Evolutionary conservation across 2,888 invertebrate species (phyloP).

Genomic region (Drosophila phalerata): DNA sequence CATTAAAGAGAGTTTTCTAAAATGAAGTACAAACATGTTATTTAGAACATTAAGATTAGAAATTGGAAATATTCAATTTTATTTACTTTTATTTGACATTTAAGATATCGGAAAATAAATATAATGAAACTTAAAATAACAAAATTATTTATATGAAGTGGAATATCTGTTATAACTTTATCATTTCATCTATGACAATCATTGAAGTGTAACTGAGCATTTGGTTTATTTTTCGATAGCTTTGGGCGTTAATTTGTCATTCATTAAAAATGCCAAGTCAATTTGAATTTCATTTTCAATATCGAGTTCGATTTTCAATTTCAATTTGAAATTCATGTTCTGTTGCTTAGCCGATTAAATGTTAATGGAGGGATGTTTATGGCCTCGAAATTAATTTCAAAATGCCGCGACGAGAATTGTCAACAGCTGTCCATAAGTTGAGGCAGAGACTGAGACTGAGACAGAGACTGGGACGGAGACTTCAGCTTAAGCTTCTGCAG

Average conservation of each 20-base stretch:
- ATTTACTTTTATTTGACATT: no score
- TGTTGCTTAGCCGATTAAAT: not conserved
- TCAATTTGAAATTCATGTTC: slow-evolving; percentile 14
- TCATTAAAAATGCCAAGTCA: slow-evolving; percentile 20
- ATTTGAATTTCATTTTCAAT: slow-evolving; percentile 25
- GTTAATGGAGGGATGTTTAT: slow-evolving; percentile 48
- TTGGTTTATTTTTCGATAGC: not conserved
- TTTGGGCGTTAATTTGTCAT: slow-evolving; percentile 19
- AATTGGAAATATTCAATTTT: no score
- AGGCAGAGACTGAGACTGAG: not conserved
- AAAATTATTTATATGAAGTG: no score
- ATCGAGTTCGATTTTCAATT: slow-evolving; percentile 4
- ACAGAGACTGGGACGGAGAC: not conserved
- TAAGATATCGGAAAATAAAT: no score
- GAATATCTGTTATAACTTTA: no score
- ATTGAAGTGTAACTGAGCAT: slow-evolving; percentile 3
- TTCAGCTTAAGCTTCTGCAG: slow-evolving; percentile 7
- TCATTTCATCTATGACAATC: not conserved
- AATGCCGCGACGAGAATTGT: slow-evolving; percentile 22
- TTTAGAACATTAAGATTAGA: no score
- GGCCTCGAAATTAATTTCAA: slow-evolving; percentile 46
- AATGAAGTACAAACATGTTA: no score
- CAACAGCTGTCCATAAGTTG: slow-evolving; percentile 16
- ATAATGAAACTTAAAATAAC: no score
- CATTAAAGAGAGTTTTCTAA: no score